Base-by-base conservation (phyloP, 2,113 vertebrate species). In the Sapayoa aenigma region DNA sequence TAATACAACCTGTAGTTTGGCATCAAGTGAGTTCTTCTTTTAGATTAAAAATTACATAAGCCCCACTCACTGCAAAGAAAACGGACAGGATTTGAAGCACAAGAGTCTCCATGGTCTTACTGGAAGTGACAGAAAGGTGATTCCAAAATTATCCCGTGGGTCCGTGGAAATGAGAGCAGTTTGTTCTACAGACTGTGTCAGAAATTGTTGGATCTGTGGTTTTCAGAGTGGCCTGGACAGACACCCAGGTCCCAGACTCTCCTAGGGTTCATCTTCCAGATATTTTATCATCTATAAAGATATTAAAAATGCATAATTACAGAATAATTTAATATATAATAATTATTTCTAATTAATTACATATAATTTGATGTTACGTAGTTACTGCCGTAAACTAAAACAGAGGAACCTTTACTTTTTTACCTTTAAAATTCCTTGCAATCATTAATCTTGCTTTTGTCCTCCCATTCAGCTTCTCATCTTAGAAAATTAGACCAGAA, bases 401-500 rank as follows among this genome's bases (percentile, higher is more conserved):
- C 35, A 44, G 67, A 83, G 17, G 30, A 85, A 41, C 53, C 11
- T 77, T 50, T 44, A 44, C 44, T 44, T 44, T 44, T 44, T 44
- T 17, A 16, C 44, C 44, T 44, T 85, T 65, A 62, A 69, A 75
- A 60, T 39, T 20, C 47, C 42, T 60, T 69, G n/a, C 19, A 63
- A 27, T 63, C 49, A 22, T 63, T 55, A 84, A 80, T 89, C 39
- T 62, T 3, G 1, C 42, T 92, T 71, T 92, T 77, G 84, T 55
- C 63, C 63, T 3, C 14, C 58, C 23, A 24, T n/a, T 33, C 50
- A 52, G 50, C 27, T 27, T 88, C 50, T 83, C 63, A 39, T 68
- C 77, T 80, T 83, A 20, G 71, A 82, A 85, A 94, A 95, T 77
- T 25, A 95, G 86, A 67, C 14, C 39, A 59, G 75, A 73, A 89